A percentile compares a stretch with the other conserved stretches of the same genome.
phyloP scores from a whole-genome alignment of 2,888 invertebrate genomes.

The Axea sp. region DNA sequence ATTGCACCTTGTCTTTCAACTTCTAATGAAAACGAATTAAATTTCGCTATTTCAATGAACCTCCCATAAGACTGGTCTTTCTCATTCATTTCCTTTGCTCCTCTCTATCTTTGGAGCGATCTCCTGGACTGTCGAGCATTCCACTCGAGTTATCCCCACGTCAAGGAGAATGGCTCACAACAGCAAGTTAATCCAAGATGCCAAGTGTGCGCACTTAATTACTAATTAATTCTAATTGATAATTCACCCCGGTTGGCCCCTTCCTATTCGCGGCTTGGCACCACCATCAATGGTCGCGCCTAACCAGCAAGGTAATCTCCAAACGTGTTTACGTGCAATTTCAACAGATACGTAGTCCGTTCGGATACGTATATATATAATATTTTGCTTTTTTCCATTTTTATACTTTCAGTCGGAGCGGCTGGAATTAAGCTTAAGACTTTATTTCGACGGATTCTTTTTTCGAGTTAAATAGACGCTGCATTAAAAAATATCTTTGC shows the following conservation, averaged over 20 bases:
- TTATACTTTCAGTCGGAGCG: not conserved
- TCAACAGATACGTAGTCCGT: constrained; percentile 30
- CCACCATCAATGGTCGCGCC: constrained; percentile 35
- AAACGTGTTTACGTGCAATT: constrained; percentile 69
- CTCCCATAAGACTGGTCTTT: not conserved
- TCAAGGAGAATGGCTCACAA: constrained; percentile 40
- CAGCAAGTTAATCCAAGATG: constrained; percentile 54
- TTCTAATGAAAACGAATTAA: no score
- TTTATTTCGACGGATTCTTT: not conserved
- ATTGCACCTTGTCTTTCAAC: no score
- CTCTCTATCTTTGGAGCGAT: constrained; percentile 18
- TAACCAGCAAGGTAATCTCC: constrained; percentile 65
- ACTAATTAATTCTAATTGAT: constrained; percentile 72
- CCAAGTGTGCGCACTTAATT: constrained; percentile 67
- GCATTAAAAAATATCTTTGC: no score
- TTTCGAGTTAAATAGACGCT: no score
- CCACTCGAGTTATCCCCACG: constrained; percentile 46
- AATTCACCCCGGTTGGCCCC: constrained; percentile 63
- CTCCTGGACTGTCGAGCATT: constrained; percentile 41
- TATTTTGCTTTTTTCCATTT: not conserved
- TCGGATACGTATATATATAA: not conserved
- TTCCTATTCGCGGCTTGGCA: constrained; percentile 17
- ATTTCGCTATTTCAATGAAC: not conserved
- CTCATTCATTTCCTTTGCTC: constrained; percentile 1
- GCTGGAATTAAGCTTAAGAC: constrained; percentile 3